Evolutionary conservation across 35 echinoderm and acorn worm genomes (phyloP).

Genomic region (Chiridota heheva): DNA sequence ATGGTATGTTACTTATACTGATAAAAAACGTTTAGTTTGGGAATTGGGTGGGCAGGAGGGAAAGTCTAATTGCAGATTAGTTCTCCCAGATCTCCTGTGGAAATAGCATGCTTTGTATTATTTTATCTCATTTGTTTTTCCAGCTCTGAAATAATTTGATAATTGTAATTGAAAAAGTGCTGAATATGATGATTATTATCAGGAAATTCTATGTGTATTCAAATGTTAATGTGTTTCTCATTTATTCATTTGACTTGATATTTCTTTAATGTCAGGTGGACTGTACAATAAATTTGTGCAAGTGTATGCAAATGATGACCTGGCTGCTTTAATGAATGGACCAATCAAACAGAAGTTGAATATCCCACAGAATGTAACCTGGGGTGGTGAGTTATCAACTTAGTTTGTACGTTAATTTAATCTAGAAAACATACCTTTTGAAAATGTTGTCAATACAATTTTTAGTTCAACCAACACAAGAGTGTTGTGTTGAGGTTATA

Average conservation of each 20-base stretch:
- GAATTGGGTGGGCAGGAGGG: background rate
- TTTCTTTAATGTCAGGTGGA: conserved; percentile 27
- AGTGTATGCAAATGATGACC: conserved; percentile 49
- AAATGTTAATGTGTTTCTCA: background rate
- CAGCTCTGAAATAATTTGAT: no score
- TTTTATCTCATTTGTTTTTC: no score
- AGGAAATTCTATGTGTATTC: background rate
- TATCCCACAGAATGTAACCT: conserved; percentile 86
- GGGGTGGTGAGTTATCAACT: conserved; percentile 70
- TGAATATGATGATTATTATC: background rate
- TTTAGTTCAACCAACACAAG: no score
- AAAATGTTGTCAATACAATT: no score
- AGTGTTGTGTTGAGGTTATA: no score
- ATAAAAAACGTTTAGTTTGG: background rate
- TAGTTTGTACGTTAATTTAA: no score
- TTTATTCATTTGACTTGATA: background rate
- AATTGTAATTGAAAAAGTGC: background rate
- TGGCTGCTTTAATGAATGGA: conserved; percentile 88
- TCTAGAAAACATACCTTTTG: no score
- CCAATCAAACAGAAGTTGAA: conserved; percentile 95
- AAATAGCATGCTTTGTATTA: no score
- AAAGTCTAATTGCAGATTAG: background rate
- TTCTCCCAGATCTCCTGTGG: background rate
- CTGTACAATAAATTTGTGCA: conserved; percentile 53
- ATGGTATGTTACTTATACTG: background rate